These are phyloP conservation scores for Rhadinocentrus ornatus DNA, from an alignment of 2,797 vertebrate species.

Conservation along the genomic window DNA sequence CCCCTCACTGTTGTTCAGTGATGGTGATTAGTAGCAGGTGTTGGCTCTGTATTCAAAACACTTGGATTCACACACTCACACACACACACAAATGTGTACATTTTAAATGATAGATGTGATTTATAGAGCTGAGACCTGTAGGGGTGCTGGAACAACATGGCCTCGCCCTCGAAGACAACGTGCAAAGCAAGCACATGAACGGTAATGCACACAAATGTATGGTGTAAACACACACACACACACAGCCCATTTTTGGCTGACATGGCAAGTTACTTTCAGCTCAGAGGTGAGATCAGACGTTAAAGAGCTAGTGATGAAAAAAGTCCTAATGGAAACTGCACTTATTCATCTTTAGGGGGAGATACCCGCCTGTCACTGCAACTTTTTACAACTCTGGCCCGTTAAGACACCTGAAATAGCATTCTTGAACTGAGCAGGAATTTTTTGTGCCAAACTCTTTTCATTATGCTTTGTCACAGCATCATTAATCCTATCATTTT, in stretches of 20 bases:
- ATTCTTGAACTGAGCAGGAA: slow-evolving; percentile 40
- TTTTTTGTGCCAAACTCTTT: slow-evolving; percentile 39
- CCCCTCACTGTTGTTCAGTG: slow-evolving; percentile 57
- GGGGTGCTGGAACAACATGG: slow-evolving; percentile 75
- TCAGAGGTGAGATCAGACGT: slow-evolving; percentile 71
- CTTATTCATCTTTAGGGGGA: slow-evolving; percentile 55
- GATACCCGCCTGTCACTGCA: slow-evolving; percentile 39
- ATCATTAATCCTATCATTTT: slow-evolving; percentile 56
- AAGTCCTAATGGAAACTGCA: slow-evolving; percentile 53
- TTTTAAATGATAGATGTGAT: slow-evolving; percentile 72
- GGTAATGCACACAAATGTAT: slow-evolving; percentile 15
- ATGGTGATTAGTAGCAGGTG: slow-evolving; percentile 85
- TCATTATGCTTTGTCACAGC: slow-evolving; percentile 33
- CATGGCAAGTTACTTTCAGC: slow-evolving; percentile 54
- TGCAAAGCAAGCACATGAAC: slow-evolving; percentile 51
- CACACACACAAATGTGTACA: slow-evolving; percentile 6
- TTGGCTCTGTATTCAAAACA: slow-evolving; percentile 64
- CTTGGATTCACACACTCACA: slow-evolving; percentile 16
- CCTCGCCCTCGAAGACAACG: slow-evolving; percentile 69
- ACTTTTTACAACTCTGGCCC: slow-evolving; percentile 13
- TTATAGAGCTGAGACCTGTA: slow-evolving; percentile 71
- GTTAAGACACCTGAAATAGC: slow-evolving; percentile 58
- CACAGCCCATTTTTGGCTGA: slow-evolving; percentile 62
- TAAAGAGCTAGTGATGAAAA: slow-evolving; percentile 67
- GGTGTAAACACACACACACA: slow-evolving; percentile 27